phyloP scores from a whole-genome alignment of 2,797 vertebrate species.

The Nyctalus aviator region DNA sequence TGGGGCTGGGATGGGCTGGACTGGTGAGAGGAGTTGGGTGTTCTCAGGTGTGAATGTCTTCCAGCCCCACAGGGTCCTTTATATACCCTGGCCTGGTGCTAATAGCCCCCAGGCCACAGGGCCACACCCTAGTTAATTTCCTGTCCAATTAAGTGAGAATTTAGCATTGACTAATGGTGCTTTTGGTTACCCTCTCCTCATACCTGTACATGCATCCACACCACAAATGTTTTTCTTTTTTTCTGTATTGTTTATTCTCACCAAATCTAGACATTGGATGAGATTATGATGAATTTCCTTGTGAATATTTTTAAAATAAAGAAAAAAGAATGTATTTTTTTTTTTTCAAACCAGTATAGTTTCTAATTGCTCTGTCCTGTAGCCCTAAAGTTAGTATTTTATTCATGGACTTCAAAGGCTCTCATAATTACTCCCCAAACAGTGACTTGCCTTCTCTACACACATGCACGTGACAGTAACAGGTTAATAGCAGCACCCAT shows the following conservation, averaged over 20 bases:
- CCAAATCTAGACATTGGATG: not conserved
- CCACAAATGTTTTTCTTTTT: conserved; percentile 42
- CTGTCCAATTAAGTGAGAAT: conserved; percentile 53
- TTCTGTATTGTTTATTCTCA: conserved; percentile 13
- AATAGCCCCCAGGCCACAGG: not conserved
- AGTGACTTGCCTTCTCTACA: not conserved
- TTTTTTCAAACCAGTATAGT: not conserved
- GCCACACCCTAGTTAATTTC: conserved; percentile 25
- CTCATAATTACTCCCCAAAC: not conserved
- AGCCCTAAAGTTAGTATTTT: not conserved
- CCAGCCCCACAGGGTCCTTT: not conserved
- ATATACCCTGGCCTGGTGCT: conserved; percentile 51
- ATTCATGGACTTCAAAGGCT: conserved; percentile 52
- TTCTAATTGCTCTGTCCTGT: not conserved
- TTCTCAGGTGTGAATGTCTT: conserved; percentile 44
- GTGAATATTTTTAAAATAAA: conserved; percentile 16
- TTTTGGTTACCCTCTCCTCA: not conserved
- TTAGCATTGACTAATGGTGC: conserved; percentile 43
- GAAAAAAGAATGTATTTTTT: conserved; percentile 57
- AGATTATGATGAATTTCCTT: conserved; percentile 24
- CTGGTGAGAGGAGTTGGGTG: not conserved
- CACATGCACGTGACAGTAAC: not conserved
- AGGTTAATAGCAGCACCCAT: not conserved
- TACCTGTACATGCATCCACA: not conserved
- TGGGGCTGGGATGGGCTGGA: not conserved